phyloP scores from a whole-genome alignment of 2,797 vertebrate genomes.

The Momotus momota region DNA sequence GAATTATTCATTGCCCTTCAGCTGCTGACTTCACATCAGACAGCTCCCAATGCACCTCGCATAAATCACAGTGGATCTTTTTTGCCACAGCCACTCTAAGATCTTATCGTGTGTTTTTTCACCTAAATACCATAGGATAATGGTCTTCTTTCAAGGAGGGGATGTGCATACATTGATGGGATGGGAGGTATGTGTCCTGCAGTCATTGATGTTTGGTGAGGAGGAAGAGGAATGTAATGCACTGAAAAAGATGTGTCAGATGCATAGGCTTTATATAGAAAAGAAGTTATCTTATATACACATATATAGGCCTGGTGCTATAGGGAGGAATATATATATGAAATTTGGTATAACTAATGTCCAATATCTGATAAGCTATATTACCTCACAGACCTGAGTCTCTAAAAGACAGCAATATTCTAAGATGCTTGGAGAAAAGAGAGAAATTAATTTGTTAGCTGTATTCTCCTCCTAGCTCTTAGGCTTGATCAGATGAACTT shows the following conservation, averaged over 20 bases:
- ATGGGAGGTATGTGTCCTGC: slow-evolving; percentile 4
- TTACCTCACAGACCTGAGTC: not conserved
- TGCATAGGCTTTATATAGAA: not conserved
- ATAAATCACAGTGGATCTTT: slow-evolving; percentile 76
- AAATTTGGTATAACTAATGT: not conserved
- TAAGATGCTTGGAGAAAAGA: not conserved
- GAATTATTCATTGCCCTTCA: slow-evolving; percentile 82
- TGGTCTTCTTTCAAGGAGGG: slow-evolving; percentile 34
- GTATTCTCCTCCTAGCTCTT: no score
- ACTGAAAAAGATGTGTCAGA: not conserved
- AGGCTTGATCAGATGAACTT: not conserved
- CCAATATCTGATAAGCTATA: not conserved
- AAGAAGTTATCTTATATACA: not conserved
- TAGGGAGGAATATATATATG: not conserved
- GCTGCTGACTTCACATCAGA: slow-evolving; percentile 78
- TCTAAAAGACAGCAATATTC: not conserved
- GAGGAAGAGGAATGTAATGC: not conserved
- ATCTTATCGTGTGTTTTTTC: slow-evolving; percentile 64
- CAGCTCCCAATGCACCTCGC: slow-evolving; percentile 60
- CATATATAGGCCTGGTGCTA: not conserved
- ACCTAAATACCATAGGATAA: slow-evolving; percentile 57
- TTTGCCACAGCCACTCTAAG: slow-evolving; percentile 71
- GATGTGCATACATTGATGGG: not conserved
- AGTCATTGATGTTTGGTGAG: not conserved
- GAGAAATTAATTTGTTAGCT: not conserved